These are phyloP conservation scores for Erythrocebus patas DNA, from an alignment of 2,113 vertebrate species.

Conservation along the genomic window DNA sequence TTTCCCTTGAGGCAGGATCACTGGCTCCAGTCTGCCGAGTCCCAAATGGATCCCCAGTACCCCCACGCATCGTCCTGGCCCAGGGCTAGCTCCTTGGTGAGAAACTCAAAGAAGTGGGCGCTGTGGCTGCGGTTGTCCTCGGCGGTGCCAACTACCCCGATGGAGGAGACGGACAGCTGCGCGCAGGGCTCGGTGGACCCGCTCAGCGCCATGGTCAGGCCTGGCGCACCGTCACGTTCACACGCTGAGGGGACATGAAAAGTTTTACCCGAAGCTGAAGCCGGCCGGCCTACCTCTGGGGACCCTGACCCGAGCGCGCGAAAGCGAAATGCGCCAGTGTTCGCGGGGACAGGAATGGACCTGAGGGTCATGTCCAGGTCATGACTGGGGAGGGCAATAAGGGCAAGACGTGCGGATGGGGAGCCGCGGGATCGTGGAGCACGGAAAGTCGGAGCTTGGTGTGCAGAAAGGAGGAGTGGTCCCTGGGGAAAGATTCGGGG, in stretches of 20 bases:
- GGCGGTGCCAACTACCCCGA: constrained; percentile 91
- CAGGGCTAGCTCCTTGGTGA: constrained; percentile 87
- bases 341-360: too few relatives aligned
- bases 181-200: constrained; percentile 89
- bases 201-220: constrained; percentile 83
- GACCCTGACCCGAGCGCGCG: rapidly evolving
- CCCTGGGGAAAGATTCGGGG: not conserved
- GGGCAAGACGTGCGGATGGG: not conserved
- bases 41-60: not conserved
- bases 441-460: not conserved
- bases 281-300: not conserved
- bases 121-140: constrained; percentile 94
- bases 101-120: constrained; percentile 88
- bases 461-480: not conserved
- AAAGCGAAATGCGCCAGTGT: not conserved
- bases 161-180: constrained; percentile 87
- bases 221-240: constrained; percentile 88
- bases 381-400: not conserved
- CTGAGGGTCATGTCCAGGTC: not conserved
- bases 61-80: constrained; percentile 87
- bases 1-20: not conserved
- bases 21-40: too few relatives aligned
- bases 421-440: not conserved
- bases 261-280: not conserved
- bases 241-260: constrained; percentile 82